phyloP scores from a whole-genome alignment of 2,797 vertebrate species.

The Esox masquinongy region DNA sequence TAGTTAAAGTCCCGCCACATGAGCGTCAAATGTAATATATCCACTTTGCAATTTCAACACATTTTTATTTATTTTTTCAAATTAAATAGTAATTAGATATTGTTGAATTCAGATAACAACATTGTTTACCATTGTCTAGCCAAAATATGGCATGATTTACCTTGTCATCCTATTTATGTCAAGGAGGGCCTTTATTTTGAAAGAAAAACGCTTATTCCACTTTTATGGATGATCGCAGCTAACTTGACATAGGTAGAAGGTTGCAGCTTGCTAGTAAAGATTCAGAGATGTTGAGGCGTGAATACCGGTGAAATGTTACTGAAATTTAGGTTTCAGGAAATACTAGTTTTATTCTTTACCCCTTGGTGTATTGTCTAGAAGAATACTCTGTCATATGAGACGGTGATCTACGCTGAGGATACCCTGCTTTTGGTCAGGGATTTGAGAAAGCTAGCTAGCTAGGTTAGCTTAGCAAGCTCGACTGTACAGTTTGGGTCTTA shows the following conservation, averaged over 20 bases:
- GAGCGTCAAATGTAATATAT: no score
- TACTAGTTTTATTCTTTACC: not conserved
- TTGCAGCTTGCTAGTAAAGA: not conserved
- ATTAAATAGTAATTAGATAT: no score
- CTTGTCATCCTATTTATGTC: no score
- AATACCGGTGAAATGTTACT: conserved; percentile 3
- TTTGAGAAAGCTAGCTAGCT: conserved; percentile 18
- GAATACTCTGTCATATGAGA: not conserved
- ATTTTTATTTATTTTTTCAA: no score
- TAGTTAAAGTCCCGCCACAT: no score
- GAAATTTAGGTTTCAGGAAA: not conserved
- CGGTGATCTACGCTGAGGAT: not conserved
- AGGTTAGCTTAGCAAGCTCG: conserved; percentile 16
- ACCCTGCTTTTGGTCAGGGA: conserved; percentile 5
- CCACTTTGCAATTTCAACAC: no score
- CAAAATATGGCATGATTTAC: no score
- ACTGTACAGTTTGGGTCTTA: not conserved
- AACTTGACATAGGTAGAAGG: not conserved
- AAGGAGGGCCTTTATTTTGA: no score
- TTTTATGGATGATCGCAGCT: no score
- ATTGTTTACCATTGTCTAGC: no score
- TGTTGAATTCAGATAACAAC: no score
- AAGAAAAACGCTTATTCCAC: no score
- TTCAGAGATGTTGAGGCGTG: not conserved
- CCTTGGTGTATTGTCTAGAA: not conserved